Conservation (phyloP, 2,797 vertebrate species). For the Benthosema pterotum region DNA sequence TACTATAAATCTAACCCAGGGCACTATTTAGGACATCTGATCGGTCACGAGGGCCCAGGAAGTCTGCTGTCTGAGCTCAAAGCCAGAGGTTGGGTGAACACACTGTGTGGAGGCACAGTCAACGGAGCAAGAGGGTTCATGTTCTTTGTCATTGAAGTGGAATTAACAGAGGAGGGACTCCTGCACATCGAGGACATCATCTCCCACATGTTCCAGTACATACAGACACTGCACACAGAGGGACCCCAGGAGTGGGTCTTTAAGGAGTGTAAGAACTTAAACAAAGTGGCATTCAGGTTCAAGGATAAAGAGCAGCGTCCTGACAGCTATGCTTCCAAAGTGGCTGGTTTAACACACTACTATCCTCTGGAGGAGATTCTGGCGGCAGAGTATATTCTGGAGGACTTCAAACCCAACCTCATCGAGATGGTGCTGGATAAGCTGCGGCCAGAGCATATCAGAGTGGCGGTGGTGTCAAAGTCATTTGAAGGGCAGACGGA, state of each 20-base stretch:
- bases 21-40: slow-evolving; percentile 96
- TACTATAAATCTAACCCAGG: slow-evolving; percentile 99
- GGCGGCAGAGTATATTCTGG: slow-evolving; percentile 93
- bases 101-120: slow-evolving; percentile 95
- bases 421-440: slow-evolving; percentile 98
- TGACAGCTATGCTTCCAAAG: slow-evolving; percentile 94
- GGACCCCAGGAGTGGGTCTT: slow-evolving; percentile 99
- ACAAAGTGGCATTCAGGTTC: slow-evolving; percentile 97
- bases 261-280: slow-evolving; percentile 97
- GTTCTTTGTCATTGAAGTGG: slow-evolving; percentile 99
- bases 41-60: slow-evolving; percentile 96
- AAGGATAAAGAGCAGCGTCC: slow-evolving; percentile 96
- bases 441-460: slow-evolving; percentile 93
- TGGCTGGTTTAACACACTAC: slow-evolving; percentile 93
- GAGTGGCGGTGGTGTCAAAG: slow-evolving; percentile 94
- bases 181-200: slow-evolving; percentile 98
- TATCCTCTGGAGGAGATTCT: slow-evolving; percentile 95
- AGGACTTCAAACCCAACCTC: slow-evolving; percentile 96
- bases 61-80: slow-evolving; percentile 97
- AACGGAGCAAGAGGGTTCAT: slow-evolving; percentile 97
- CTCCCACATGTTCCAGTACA: slow-evolving; percentile 99
- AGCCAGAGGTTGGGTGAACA: slow-evolving; percentile 97
- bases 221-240: slow-evolving; percentile 94
- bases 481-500: slow-evolving; percentile 97
- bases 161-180: slow-evolving; percentile 96